Percentiles rank a stretch among this genome's conserved stretches.
phyloP scores from a whole-genome alignment of 2,113 vertebrate species.

The Okapia johnstoni region DNA sequence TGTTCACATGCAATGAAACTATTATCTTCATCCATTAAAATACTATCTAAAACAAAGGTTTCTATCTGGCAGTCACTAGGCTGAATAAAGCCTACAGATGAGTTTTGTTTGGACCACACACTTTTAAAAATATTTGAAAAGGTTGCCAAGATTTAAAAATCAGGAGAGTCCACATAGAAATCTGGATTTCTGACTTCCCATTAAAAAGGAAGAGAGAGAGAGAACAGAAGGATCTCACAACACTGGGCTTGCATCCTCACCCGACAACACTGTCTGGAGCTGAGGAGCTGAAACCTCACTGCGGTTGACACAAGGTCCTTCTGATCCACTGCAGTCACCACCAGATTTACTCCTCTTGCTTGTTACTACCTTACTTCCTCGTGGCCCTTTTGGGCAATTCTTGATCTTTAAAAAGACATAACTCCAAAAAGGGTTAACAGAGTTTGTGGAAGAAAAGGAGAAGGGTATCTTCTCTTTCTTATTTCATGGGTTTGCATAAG shows the following conservation, averaged over 20 bases:
- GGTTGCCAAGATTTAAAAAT: conserved; percentile 69
- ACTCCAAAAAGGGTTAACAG: neutral
- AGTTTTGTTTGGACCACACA: conserved; percentile 73
- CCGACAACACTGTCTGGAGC: neutral
- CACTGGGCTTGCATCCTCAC: neutral
- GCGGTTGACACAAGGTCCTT: neutral
- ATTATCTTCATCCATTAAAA: conserved; percentile 73
- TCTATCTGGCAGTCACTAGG: conserved; percentile 60
- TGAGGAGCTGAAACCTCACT: neutral
- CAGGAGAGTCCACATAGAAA: conserved; percentile 62
- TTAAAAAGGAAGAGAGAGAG: neutral
- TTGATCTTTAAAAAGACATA: neutral
- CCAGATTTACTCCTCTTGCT: neutral
- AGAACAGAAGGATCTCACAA: neutral
- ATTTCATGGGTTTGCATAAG: neutral
- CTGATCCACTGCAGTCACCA: neutral
- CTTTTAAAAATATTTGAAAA: conserved; percentile 62
- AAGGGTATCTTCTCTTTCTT: neutral
- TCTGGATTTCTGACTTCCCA: conserved; percentile 34
- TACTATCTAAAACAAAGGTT: conserved; percentile 71
- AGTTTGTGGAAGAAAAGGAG: neutral
- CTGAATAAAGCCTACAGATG: conserved; percentile 58
- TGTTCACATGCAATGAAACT: conserved; percentile 61
- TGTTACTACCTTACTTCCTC: neutral
- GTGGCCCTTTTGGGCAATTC: neutral